A percentile compares a stretch with the other conserved stretches of the same genome.
Evolutionary conservation across 2,113 vertebrate species (phyloP).

Genomic region (Promerops cafer): DNA sequence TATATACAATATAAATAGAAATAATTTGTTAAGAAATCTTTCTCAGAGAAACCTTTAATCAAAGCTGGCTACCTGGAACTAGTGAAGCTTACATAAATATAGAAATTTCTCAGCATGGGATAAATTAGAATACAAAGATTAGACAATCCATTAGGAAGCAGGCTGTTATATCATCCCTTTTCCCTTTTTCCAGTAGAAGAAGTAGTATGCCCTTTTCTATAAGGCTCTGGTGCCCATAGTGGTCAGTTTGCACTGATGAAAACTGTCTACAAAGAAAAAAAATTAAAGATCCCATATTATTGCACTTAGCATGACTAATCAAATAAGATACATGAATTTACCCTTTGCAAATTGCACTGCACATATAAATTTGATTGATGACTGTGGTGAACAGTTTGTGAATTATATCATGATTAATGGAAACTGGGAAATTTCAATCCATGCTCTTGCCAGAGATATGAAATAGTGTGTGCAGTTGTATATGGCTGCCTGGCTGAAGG

Average conservation of each 20-base stretch:
- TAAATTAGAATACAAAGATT: neutral
- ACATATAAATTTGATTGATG: neutral
- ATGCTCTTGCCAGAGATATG: neutral
- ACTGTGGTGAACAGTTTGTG: neutral
- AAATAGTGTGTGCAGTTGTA: neutral
- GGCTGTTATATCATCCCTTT: neutral
- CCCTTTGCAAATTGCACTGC: neutral
- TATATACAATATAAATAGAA: neutral
- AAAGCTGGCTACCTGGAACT: neutral
- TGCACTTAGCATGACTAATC: neutral
- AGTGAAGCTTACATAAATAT: neutral
- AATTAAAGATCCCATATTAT: neutral
- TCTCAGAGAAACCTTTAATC: neutral
- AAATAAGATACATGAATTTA: neutral
- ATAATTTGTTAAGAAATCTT: neutral
- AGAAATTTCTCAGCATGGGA: neutral
- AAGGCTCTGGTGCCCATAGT: neutral
- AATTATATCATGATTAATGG: constrained; percentile 31
- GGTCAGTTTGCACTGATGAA: neutral
- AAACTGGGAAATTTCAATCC: constrained; percentile 22
- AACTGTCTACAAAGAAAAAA: neutral
- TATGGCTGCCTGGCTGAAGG: neutral
- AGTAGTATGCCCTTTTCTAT: rapidly evolving
- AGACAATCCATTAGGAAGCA: rapidly evolving
- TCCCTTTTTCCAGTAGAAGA: neutral